These are phyloP conservation scores for Ormyrus nitidulus DNA, from an alignment of 2,888 invertebrate genomes.

Conservation along the genomic window DNA sequence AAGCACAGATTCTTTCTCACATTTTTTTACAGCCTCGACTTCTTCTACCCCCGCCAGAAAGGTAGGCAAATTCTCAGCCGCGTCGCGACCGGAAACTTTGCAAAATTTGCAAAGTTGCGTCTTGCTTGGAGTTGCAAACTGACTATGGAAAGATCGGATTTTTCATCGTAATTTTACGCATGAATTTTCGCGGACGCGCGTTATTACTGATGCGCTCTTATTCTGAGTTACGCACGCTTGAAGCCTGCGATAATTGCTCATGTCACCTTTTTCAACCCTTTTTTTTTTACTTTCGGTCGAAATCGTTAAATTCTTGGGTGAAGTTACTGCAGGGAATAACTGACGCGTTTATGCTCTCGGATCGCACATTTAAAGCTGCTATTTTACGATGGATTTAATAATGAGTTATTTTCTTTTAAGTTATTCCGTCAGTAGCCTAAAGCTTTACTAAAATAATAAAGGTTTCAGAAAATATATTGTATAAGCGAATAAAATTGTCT, in stretches of 20 bases:
- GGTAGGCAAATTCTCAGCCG: slow-evolving; percentile 18
- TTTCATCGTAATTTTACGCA: slow-evolving; percentile 47
- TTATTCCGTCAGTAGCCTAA: too few species aligned
- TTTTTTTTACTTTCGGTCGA: neutral
- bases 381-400: too few species aligned
- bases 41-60: neutral
- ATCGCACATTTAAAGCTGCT: too few species aligned
- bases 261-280: slow-evolving; percentile 17
- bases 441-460: too few species aligned
- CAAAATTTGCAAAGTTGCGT: slow-evolving; percentile 47
- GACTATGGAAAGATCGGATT: slow-evolving; percentile 13
- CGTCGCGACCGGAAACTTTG: slow-evolving; percentile 8
- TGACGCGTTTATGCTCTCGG: too few species aligned
- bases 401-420: too few species aligned
- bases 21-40: neutral
- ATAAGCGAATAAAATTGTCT: too few species aligned
- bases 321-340: too few species aligned
- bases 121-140: slow-evolving; percentile 40
- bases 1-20: slow-evolving; percentile 24
- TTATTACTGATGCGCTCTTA: slow-evolving; percentile 46
- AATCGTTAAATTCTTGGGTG: neutral
- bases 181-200: slow-evolving; percentile 39
- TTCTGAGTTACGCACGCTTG: slow-evolving; percentile 24
- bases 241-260: slow-evolving; percentile 35
- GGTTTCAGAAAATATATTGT: too few species aligned